These are phyloP conservation scores for Agriopis marginaria DNA, from an alignment of 2,888 invertebrate genomes.

Conservation along the genomic window DNA sequence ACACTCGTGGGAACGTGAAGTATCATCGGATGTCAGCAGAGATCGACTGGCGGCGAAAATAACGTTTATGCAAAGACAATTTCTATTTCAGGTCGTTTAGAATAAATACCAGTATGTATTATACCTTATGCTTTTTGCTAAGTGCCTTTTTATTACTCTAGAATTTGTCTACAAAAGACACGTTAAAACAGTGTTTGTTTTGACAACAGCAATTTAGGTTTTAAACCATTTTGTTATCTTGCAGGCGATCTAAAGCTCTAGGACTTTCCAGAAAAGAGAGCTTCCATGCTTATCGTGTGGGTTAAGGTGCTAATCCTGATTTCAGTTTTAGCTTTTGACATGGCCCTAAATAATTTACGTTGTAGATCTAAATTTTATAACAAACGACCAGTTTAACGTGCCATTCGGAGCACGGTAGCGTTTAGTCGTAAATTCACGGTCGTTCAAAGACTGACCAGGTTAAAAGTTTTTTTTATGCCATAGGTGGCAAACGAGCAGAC, in stretches of 20 bases:
- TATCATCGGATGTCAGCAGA: conserved; percentile 9
- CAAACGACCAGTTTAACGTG: not conserved
- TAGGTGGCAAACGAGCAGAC: too few species aligned
- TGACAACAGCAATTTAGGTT: not conserved
- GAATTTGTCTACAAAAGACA: too few species aligned
- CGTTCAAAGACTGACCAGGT: too few species aligned
- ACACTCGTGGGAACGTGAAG: conserved; percentile 6
- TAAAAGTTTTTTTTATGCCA: too few species aligned
- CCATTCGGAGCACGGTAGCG: too few species aligned
- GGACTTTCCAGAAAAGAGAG: too few species aligned
- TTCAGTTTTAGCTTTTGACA: too few species aligned
- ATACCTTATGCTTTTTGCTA: not conserved
- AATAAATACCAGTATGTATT: not conserved
- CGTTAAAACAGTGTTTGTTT: too few species aligned
- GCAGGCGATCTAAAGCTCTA: not conserved
- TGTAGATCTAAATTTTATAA: not conserved
- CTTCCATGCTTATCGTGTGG: too few species aligned
- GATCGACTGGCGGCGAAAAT: conserved; percentile 16
- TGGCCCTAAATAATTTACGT: too few species aligned
- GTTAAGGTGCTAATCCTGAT: too few species aligned
- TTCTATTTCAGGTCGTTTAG: not conserved
- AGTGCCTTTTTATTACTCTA: not conserved
- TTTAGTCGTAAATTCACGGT: not conserved
- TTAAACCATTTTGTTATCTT: not conserved
- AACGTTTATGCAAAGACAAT: conserved; percentile 12